Evolutionary conservation across 2,113 vertebrate species (phyloP), one percentile per base, ranked within the genome.

Genomic region (Capricornis sumatraensis): DNA sequence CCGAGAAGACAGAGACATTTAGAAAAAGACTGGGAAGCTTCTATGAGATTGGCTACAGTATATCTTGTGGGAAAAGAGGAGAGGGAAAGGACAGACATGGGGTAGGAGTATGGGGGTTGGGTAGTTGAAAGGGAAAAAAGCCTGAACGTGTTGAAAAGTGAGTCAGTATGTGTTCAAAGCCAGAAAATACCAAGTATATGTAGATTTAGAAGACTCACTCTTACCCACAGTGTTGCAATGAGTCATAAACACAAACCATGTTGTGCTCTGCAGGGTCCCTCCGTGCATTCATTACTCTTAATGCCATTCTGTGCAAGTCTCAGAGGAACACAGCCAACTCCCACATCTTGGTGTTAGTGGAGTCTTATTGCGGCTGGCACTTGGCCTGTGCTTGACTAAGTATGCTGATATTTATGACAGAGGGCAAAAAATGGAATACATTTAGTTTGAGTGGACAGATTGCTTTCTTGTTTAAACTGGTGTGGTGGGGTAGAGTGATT

Each of bases 401-500:
- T 84, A 57, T 78, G 84, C 87, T 93, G 97, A 84, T 90, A 84
- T 94, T 95, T 92, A 62, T 74, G 57, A 87, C 81, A 40, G 23
- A 81, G 33, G 21, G 27, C 21, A 1, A 27, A 47, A 53, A 45
- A 17, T 25, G 50, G 45, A 95, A 95, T 88, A 93, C 67, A 89
- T 87, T 95, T 95, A 88, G 79, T 96, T 85, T 96, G 82, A 30
- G 28, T 91, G 96, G 96, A 45, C 7, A 83, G 67, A 93, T 83
- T 96, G 50, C n/a, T 91, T 96, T 87, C 28, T 96, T 85, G 15
- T 95, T 89, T 62, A 79, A 87, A 81, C 45, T 4, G 19, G 28
- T 27, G 40, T 13, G 67, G 36, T 74, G 25, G 14, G 8, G 33
- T 64, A 25, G 30, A 17, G 8, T 93, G 55, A 19, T 40, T 88